Evolutionary conservation across 1,140 invertebrate species (phyloP), one percentile per base, ranked within the genome.

Genomic region (Phocides pigmalion): DNA sequence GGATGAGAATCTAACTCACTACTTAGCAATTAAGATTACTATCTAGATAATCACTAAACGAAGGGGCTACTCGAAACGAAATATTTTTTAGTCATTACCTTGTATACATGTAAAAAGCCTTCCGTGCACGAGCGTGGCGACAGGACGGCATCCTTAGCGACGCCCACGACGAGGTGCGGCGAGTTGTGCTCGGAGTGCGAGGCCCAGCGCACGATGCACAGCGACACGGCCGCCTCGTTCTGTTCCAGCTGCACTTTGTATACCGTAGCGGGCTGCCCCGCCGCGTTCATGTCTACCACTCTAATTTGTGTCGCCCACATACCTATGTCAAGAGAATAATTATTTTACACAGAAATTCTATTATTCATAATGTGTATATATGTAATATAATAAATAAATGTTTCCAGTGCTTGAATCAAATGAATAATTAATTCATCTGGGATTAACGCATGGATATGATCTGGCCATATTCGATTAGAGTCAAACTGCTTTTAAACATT

Each of bases 281-380:
- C 64, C 0, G 66, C 54, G 37, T 96, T 96, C 22, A 98, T 98
- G 82, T 98, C 97, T 70, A 99, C 95, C 32, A 99, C 95, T 46
- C 98, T 93, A 22, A 99, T 95, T 17, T 97, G 93, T 0, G 99
- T 99, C 0, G 99, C 99, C 99, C 99, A 99, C 93, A 99, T 96
- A 3, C 98, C 98, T 72, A 95, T 91, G n/a, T n/a, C n/a, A n/a
- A n/a, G n/a, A n/a, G n/a, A n/a, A n/a, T n/a, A n/a, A n/a, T n/a
- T n/a, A n/a, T n/a, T n/a, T n/a, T n/a, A n/a, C n/a, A n/a, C n/a
- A n/a, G n/a, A n/a, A n/a, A n/a, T n/a, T n/a, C n/a, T n/a, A 51
- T 50, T 50, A 62, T 58, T 19, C 3, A 16, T 4, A 41, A 17
- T 51, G 17, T 56, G 28, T n/a, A 19, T 39, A 56, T 8, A 12